Conservation (phyloP, 1,140 invertebrate species). For the Drosophila baimaii region DNA sequence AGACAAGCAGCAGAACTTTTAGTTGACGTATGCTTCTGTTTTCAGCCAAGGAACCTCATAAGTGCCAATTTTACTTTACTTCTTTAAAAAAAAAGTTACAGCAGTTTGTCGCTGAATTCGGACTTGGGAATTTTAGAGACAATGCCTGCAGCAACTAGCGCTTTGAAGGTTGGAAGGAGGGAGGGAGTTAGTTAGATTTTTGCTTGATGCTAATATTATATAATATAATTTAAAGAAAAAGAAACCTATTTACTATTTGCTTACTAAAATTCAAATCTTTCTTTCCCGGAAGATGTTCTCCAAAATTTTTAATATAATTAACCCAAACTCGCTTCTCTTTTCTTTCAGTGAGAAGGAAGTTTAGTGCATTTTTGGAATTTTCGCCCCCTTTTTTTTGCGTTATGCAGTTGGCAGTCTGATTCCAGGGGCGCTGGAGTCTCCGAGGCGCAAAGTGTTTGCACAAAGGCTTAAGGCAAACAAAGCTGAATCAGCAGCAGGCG, state of each 20-base stretch:
- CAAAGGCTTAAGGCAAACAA: constrained; percentile 83
- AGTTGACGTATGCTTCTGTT: too few species aligned
- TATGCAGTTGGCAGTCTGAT: constrained; percentile 60
- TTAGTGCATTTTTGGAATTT: constrained; percentile 63
- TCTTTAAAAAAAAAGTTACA: too few species aligned
- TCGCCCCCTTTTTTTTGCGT: constrained; percentile 33
- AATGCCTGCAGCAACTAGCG: too few species aligned
- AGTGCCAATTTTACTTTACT: too few species aligned
- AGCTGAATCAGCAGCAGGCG: constrained; percentile 77
- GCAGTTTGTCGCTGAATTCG: too few species aligned
- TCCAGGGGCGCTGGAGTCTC: constrained; percentile 28
- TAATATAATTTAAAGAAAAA: neutral
- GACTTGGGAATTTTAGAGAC: too few species aligned
- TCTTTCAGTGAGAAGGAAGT: constrained; percentile 30
- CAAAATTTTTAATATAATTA: neutral
- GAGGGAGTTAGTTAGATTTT: too few species aligned
- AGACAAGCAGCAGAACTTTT: too few species aligned
- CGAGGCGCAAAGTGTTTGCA: constrained; percentile 81
- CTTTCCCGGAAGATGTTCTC: neutral
- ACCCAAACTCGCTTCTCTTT: neutral
- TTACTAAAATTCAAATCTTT: neutral
- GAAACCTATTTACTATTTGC: neutral
- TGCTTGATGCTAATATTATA: too few species aligned
- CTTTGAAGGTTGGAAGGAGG: too few species aligned
- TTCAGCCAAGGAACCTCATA: too few species aligned